Evolutionary conservation across 2,888 invertebrate species (phyloP).

Genomic region (Stenolophus ochropezus): DNA sequence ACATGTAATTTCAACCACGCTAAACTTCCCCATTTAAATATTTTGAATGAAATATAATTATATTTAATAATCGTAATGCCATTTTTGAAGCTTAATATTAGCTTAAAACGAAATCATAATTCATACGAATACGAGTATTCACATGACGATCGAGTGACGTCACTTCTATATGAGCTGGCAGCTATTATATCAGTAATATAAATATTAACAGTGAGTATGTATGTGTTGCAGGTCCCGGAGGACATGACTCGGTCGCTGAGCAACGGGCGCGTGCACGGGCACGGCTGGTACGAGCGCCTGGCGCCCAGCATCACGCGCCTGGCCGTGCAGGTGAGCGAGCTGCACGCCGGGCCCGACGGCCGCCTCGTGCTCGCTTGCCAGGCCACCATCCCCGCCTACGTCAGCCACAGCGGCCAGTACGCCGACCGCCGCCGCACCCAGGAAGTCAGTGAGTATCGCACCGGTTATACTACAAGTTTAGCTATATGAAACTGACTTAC

Average conservation of each 20-base stretch:
- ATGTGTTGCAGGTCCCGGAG: constrained; percentile 70
- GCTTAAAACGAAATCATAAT: too few relatives aligned
- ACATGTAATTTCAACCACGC: too few relatives aligned
- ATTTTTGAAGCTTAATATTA: too few relatives aligned
- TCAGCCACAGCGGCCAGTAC: constrained; percentile 82
- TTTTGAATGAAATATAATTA: not conserved
- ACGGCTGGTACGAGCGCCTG: constrained; percentile 71
- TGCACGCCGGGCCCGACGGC: constrained; percentile 82
- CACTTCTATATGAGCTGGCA: too few relatives aligned
- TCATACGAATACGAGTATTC: too few relatives aligned
- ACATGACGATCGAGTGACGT: too few relatives aligned
- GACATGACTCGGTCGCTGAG: constrained; percentile 71
- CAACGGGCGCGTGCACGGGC: constrained; percentile 76
- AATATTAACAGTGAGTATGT: not conserved
- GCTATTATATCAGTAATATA: too few relatives aligned
- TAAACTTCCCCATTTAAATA: too few relatives aligned
- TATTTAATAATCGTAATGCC: too few relatives aligned
- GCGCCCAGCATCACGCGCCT: constrained; percentile 81
- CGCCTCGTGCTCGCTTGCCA: constrained; percentile 84
- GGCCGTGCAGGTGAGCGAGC: constrained; percentile 83
- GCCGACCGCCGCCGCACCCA: constrained; percentile 85
- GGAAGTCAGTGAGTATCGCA: constrained; percentile 79
- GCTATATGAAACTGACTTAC: too few relatives aligned
- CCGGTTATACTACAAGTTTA: too few relatives aligned
- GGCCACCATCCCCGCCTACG: constrained; percentile 85